Evolutionary conservation across 2,888 invertebrate species (phyloP).

Genomic region (Rhingia rostrata): DNA sequence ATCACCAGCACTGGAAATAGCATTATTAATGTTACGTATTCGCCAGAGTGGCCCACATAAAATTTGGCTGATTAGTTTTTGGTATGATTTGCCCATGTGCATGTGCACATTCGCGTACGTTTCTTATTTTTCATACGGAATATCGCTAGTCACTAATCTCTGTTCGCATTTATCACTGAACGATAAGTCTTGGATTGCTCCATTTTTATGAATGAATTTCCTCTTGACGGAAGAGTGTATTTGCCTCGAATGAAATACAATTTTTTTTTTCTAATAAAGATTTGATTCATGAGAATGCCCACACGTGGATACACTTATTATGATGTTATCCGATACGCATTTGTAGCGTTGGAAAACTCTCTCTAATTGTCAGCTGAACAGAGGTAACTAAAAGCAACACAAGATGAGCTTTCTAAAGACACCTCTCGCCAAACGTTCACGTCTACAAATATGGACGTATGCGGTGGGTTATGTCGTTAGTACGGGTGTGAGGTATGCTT

Average conservation of each 20-base stretch:
- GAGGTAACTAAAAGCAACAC: constrained; percentile 5
- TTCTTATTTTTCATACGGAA: no score
- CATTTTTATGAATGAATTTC: constrained; percentile 63
- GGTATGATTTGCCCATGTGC: constrained; percentile 66
- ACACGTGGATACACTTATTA: constrained; percentile 29
- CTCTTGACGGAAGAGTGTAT: constrained; percentile 5
- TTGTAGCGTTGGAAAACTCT: not conserved
- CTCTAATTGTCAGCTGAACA: constrained; percentile 8
- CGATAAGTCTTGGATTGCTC: constrained; percentile 19
- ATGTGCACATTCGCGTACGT: no score
- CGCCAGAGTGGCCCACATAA: constrained; percentile 72
- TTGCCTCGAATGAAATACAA: no score
- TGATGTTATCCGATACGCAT: not conserved
- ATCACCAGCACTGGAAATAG: no score
- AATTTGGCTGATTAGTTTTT: constrained; percentile 56
- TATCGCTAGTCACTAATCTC: constrained; percentile 22
- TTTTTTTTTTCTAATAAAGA: not conserved
- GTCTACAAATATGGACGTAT: constrained; percentile 20
- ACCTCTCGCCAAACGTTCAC: constrained; percentile 27
- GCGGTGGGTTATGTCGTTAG: constrained; percentile 54
- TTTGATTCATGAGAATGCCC: not conserved
- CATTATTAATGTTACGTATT: constrained; percentile 43
- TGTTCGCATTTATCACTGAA: not conserved
- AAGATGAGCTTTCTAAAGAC: constrained; percentile 62
- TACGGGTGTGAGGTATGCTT: constrained; percentile 54